Percentiles rank a stretch among this genome's conserved stretches.
phyloP scores from a whole-genome alignment of 2,113 vertebrate genomes.

The Tragelaphus scriptus region DNA sequence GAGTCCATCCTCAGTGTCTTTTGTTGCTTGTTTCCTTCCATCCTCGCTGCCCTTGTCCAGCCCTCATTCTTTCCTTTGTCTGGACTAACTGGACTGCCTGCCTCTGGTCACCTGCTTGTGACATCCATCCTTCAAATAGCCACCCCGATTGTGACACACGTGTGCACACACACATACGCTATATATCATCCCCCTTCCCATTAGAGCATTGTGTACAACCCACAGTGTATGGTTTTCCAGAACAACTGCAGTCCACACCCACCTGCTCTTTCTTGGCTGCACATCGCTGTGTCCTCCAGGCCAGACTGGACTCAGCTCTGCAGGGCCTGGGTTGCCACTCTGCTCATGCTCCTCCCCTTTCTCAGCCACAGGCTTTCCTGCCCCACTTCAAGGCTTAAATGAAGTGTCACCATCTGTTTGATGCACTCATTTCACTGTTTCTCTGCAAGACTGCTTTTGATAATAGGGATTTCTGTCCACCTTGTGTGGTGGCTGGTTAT shows the following conservation, averaged over 20 bases:
- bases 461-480: neutral
- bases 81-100: neutral
- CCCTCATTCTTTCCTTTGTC: neutral
- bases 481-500: neutral
- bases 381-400: neutral
- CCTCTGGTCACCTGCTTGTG: neutral
- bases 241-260: neutral
- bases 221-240: neutral
- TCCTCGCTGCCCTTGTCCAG: neutral
- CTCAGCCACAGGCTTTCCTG: too few species aligned
- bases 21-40: neutral
- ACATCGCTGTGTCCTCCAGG: rapidly evolving
- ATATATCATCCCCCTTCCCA: neutral
- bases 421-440: neutral
- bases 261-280: too few species aligned
- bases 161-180: neutral
- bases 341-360: neutral
- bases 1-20: neutral
- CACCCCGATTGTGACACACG: too few species aligned
- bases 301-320: neutral
- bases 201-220: neutral
- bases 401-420: neutral
- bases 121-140: neutral
- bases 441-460: neutral
- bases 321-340: neutral